Percentiles rank a stretch among this genome's conserved stretches.
Conservation (phyloP, 2,797 vertebrate genomes). For the Pelodytes ibericus region DNA sequence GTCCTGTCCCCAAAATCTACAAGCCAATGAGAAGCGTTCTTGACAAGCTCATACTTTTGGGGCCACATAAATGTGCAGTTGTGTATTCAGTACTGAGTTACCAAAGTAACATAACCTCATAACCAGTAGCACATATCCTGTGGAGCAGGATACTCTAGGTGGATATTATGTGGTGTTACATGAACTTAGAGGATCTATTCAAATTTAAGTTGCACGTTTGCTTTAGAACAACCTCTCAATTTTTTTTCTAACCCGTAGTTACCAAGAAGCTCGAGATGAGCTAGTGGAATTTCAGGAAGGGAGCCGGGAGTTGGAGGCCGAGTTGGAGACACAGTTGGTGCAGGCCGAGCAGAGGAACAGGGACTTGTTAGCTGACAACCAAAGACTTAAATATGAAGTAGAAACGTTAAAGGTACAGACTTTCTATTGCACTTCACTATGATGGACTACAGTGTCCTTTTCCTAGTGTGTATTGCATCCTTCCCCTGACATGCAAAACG, state of each 20-base stretch:
- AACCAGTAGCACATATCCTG: too few relatives aligned
- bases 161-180: too few relatives aligned
- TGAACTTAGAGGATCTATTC: too few relatives aligned
- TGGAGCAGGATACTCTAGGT: too few relatives aligned
- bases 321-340: slow-evolving; percentile 91
- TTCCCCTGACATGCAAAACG: not conserved
- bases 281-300: slow-evolving; percentile 97
- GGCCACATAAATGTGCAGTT: too few relatives aligned
- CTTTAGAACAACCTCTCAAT: too few relatives aligned
- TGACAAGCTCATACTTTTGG: too few relatives aligned
- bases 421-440: not conserved
- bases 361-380: slow-evolving; percentile 93
- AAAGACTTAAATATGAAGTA: slow-evolving; percentile 90
- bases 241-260: slow-evolving; percentile 73
- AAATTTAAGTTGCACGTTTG: too few relatives aligned
- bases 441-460: slow-evolving; percentile 14
- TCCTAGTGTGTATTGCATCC: not conserved
- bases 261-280: slow-evolving; percentile 93
- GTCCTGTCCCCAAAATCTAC: too few relatives aligned
- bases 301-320: slow-evolving; percentile 94
- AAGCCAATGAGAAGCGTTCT: too few relatives aligned
- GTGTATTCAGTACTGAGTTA: too few relatives aligned
- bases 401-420: slow-evolving; percentile 85
- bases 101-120: too few relatives aligned
- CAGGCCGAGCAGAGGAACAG: slow-evolving; percentile 93